phyloP scores from a whole-genome alignment of 2,113 vertebrate species.

The Sorex fumeus region DNA sequence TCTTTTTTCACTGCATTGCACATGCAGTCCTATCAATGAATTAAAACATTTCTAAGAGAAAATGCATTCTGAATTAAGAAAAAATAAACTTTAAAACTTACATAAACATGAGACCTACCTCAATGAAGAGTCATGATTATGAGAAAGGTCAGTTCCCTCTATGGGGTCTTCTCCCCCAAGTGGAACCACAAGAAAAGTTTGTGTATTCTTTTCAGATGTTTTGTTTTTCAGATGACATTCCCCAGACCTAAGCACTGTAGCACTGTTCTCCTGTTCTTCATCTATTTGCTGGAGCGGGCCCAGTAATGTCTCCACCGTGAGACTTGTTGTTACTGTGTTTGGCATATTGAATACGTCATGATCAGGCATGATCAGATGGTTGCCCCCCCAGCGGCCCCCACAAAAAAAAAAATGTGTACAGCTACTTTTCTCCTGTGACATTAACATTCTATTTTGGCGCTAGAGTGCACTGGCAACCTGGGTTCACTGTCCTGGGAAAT shows the following conservation, averaged over 20 bases:
- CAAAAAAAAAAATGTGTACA: background rate
- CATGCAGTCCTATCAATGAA: background rate
- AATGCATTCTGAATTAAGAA: constrained; percentile 13
- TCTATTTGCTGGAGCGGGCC: too few species aligned
- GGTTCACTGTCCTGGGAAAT: background rate
- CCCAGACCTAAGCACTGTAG: too few species aligned
- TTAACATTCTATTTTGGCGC: background rate
- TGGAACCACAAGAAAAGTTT: background rate
- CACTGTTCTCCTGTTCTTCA: too few species aligned
- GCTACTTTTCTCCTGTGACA: background rate
- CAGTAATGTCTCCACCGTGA: too few species aligned
- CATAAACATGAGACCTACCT: background rate
- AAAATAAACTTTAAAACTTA: background rate
- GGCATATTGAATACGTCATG: too few species aligned
- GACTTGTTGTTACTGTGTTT: too few species aligned
- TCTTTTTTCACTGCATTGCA: background rate
- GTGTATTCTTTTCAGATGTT: background rate
- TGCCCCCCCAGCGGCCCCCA: background rate
- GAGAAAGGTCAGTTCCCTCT: background rate
- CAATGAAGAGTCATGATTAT: background rate
- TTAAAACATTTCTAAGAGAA: background rate
- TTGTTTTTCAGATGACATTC: too few species aligned
- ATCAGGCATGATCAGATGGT: background rate
- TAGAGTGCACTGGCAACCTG: background rate
- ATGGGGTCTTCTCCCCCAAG: rapidly evolving